A percentile compares a stretch with the other conserved stretches of the same genome.
Evolutionary conservation across 2,797 vertebrate genomes (phyloP).

Genomic region (Helostoma temminkii): DNA sequence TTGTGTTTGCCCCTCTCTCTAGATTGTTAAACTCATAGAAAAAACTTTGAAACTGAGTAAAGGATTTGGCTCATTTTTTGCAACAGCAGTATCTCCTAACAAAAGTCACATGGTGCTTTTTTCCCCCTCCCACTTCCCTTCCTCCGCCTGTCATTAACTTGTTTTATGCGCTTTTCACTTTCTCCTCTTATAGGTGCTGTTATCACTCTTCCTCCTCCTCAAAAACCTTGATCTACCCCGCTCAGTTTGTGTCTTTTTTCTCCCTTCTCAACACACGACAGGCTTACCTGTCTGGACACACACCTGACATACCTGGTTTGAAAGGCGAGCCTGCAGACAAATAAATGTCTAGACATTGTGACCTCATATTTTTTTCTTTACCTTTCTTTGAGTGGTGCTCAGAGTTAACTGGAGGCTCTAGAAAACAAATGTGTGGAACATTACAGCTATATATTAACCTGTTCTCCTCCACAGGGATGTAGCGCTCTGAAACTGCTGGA

Average conservation of each 20-base stretch:
- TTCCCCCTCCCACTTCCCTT: not conserved
- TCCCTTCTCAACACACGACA: not conserved
- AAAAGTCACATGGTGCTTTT: not conserved
- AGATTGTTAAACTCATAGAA: no score
- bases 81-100: no score
- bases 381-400: conserved; percentile 41
- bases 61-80: no score
- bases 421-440: not conserved
- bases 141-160: not conserved
- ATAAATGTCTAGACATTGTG: conserved; percentile 88
- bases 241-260: not conserved
- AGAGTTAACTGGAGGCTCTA: conserved; percentile 4
- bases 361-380: conserved; percentile 79
- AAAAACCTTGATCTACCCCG: not conserved
- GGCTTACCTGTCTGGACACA: conserved; percentile 5
- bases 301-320: conserved; percentile 77
- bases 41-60: no score
- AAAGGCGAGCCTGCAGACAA: conserved; percentile 81
- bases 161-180: not conserved
- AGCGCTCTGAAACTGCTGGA: not conserved
- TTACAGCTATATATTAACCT: not conserved
- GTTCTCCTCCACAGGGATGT: not conserved
- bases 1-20: no score
- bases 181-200: not conserved
- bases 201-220: not conserved